Evolutionary conservation across 2,888 invertebrate genomes (phyloP), one percentile per base, ranked within the genome.

Genomic region (Rhamnusium bicolor): DNA sequence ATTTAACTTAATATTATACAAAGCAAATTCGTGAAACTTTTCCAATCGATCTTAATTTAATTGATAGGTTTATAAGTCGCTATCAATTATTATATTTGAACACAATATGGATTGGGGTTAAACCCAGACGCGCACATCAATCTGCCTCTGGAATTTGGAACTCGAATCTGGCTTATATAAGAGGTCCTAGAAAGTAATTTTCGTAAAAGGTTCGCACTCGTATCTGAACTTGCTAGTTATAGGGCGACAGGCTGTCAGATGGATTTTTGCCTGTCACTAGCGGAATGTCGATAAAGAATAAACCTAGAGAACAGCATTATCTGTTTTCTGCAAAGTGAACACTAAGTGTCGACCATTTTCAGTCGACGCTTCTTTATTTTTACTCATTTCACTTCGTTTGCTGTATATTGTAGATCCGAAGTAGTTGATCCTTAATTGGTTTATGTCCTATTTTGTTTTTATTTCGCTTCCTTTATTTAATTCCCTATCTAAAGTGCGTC

Each of bases 191-290:
- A 81, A 84, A 84, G 84, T 85, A 85, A 86, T 86, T 86, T 86
- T 82, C 82, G 78, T 86, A 82, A 85, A 84, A 86, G 85, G 82
- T 81, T 83, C 80, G 72, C 80, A 75, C 79, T 80, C 77, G 75
- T 76, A 68, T 70, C 74, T 71, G 75, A 76, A 79, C 79, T 74
- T 78, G 75, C 81, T 82, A 81, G 83, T 84, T 84, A 81, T 80
- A 76, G 82, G 82, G 79, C 79, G 83, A 85, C 84, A 81, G 80
- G 83, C 85, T 84, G 86, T 86, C 85, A 85, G 81, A 82, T 76
- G 82, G 84, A 85, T 84, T 85, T 85, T 84, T 84, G 83, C 84
- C 83, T 84, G 85, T 85, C 86, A 84, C 80, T 76, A 80, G 79
- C 21, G 49, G 63, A 81, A 81, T 78, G 76, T 77, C 81, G 78